A percentile compares a stretch with the other conserved stretches of the same genome.
These are phyloP conservation scores for Acrobasis repandana DNA, from an alignment of 2,888 invertebrate species.

Conservation along the genomic window DNA sequence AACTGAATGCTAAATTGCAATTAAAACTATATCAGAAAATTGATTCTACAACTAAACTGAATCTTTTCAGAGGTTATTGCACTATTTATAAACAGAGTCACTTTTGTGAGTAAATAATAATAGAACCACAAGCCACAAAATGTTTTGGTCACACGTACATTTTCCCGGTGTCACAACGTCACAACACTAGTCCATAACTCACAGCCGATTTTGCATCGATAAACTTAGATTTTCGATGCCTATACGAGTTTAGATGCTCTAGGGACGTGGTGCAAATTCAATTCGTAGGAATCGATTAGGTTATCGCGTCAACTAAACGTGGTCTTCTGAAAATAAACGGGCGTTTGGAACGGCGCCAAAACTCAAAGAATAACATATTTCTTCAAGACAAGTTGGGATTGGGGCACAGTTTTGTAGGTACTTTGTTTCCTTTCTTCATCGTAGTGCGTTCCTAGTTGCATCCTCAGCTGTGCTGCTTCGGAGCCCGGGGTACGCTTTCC, in stretches of 20 bases:
- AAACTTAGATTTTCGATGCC: conserved; percentile 16
- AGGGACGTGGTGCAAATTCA: conserved; percentile 42
- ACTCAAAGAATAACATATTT: conserved; percentile 18
- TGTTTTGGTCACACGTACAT: conserved; percentile 2
- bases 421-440: conserved; percentile 8
- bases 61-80: background rate
- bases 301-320: conserved; percentile 64
- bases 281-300: conserved; percentile 53
- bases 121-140: background rate
- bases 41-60: background rate
- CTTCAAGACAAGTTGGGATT: conserved; percentile 12
- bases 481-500: too few species aligned
- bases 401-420: conserved; percentile 16
- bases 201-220: conserved; percentile 17
- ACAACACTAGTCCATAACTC: conserved; percentile 11
- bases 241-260: conserved; percentile 15
- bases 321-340: conserved; percentile 57
- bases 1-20: too few species aligned
- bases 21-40: too few species aligned
- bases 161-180: conserved; percentile 28
- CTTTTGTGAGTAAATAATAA: background rate
- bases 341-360: conserved; percentile 42
- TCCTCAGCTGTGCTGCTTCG: too few species aligned
- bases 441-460: too few species aligned
- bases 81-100: background rate